Percentiles rank a stretch among this genome's conserved stretches.
phyloP scores from a whole-genome alignment of 92 coral and sea anemone genomes.

The Epizoanthus ramosus region DNA sequence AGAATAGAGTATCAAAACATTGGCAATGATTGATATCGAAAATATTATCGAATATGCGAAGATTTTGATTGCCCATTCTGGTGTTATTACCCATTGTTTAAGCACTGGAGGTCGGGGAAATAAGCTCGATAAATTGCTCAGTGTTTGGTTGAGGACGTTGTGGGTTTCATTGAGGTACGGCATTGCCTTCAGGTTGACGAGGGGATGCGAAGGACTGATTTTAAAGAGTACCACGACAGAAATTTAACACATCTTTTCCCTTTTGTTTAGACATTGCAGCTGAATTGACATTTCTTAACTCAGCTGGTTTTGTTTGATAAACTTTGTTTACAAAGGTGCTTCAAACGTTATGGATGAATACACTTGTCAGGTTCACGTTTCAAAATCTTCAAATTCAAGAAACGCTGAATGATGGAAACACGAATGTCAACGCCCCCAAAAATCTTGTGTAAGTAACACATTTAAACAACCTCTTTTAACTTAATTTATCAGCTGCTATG shows the following conservation, averaged over 20 bases:
- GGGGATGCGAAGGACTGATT: neutral
- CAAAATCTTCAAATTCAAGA: too few relatives aligned
- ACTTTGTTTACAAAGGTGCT: too few relatives aligned
- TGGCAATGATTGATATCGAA: conserved; percentile 17
- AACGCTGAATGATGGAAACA: too few relatives aligned
- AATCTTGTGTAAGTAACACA: too few relatives aligned
- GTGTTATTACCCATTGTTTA: conserved; percentile 13
- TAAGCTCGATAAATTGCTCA: neutral
- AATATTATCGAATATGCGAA: conserved; percentile 28
- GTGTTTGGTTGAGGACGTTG: neutral
- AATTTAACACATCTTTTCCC: neutral
- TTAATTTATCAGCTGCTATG: too few relatives aligned
- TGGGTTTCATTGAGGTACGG: conserved; percentile 11
- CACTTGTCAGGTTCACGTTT: too few relatives aligned
- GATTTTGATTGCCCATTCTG: conserved; percentile 15
- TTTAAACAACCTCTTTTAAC: too few relatives aligned
- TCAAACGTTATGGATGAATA: too few relatives aligned
- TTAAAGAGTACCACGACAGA: neutral
- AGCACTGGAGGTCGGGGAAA: neutral
- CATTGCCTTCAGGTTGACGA: neutral
- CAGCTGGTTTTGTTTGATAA: too few relatives aligned
- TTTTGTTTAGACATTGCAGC: neutral
- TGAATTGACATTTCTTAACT: too few relatives aligned
- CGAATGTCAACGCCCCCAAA: too few relatives aligned
- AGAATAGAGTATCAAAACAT: neutral